A percentile compares a stretch with the other conserved stretches of the same genome.
These are phyloP conservation scores for Cinara cedri DNA, from an alignment of 2,888 invertebrate genomes.

Conservation along the genomic window DNA sequence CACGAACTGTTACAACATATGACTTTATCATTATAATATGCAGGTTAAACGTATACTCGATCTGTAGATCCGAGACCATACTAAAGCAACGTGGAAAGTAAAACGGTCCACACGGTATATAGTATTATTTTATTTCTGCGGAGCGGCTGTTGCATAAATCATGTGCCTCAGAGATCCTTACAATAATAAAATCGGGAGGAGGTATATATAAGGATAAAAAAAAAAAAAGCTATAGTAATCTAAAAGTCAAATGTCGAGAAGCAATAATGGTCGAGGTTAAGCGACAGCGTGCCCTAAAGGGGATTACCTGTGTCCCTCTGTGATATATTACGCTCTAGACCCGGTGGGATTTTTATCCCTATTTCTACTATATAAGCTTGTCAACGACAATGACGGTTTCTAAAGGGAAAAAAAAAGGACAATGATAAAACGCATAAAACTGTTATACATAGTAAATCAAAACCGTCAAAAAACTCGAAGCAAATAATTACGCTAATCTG, in stretches of 20 bases:
- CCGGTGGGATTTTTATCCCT: slow-evolving; percentile 52
- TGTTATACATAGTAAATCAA: slow-evolving; percentile 6
- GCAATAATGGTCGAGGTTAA: slow-evolving; percentile 57
- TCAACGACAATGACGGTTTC: slow-evolving; percentile 49
- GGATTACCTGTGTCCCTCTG: slow-evolving; percentile 56
- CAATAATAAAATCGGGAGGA: slow-evolving; percentile 50
- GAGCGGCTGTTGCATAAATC: slow-evolving; percentile 44
- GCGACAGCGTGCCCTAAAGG: slow-evolving; percentile 54
- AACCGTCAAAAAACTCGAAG: background rate
- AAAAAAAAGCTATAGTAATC: slow-evolving; percentile 35
- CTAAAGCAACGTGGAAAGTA: slow-evolving; percentile 32
- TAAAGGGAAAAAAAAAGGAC: slow-evolving; percentile 35
- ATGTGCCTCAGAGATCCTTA: slow-evolving; percentile 44
- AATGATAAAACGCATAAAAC: slow-evolving; percentile 22
- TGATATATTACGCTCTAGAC: slow-evolving; percentile 54
- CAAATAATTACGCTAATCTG: background rate
- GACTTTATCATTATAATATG: background rate
- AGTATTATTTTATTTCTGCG: slow-evolving; percentile 33
- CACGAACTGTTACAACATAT: too few species aligned
- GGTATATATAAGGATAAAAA: slow-evolving; percentile 42
- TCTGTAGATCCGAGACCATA: background rate
- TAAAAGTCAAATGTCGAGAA: slow-evolving; percentile 57
- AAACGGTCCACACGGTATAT: background rate
- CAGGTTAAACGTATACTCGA: slow-evolving; percentile 4
- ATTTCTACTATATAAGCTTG: slow-evolving; percentile 48